Evolutionary conservation across 2,888 invertebrate species (phyloP).

Genomic region (Papilio protenor): DNA sequence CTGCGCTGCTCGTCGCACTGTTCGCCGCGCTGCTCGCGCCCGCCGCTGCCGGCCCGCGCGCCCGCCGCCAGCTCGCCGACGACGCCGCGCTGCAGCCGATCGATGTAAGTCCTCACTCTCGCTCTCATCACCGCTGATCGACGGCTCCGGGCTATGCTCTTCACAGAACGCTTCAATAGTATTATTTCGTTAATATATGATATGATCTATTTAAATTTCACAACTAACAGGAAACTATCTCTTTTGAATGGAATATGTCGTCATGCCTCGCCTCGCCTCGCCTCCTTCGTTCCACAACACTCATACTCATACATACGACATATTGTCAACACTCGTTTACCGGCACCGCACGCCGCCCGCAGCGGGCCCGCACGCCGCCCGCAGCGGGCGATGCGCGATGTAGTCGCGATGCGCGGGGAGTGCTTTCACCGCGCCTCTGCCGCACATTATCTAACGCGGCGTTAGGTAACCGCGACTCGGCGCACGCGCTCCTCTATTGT

Average conservation of each 20-base stretch:
- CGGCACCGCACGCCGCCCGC: conserved; percentile 23
- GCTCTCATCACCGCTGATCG: background rate
- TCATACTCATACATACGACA: background rate
- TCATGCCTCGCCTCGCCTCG: conserved; percentile 16
- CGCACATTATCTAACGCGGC: conserved; percentile 41
- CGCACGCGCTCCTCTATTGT: conserved; percentile 21
- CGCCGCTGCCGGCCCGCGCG: conserved; percentile 52
- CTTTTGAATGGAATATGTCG: background rate
- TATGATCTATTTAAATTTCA: background rate
- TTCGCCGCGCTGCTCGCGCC: conserved; percentile 47
- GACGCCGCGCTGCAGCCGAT: conserved; percentile 75
- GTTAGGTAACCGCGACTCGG: conserved; percentile 38
- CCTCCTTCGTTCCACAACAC: background rate
- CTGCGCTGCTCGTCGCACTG: conserved; percentile 50
- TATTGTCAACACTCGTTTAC: background rate
- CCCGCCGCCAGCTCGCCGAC: conserved; percentile 71
- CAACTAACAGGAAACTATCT: background rate
- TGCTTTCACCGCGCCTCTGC: conserved; percentile 35
- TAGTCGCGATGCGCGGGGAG: conserved; percentile 22
- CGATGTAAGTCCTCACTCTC: conserved; percentile 60
- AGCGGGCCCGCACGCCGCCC: conserved; percentile 1
- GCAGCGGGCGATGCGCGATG: too few relatives aligned
- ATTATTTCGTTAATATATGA: background rate
- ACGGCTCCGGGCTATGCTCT: background rate
- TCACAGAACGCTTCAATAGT: background rate